A percentile compares a stretch with the other conserved stretches of the same genome.
These are phyloP conservation scores for Pogona vitticeps DNA, from an alignment of 2,113 vertebrate species.

Conservation along the genomic window DNA sequence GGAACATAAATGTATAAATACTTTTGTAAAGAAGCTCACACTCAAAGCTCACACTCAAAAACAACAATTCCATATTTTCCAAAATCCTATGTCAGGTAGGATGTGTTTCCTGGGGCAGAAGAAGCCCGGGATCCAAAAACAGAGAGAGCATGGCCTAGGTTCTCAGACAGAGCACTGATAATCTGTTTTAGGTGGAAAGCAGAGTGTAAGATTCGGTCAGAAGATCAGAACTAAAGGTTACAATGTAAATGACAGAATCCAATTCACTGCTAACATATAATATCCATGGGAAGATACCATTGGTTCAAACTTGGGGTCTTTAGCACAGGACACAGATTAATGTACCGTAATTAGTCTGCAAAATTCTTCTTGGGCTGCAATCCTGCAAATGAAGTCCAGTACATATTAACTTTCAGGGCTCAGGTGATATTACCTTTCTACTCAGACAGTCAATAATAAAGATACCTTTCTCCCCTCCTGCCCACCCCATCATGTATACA, in stretches of 20 bases:
- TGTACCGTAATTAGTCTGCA: background rate
- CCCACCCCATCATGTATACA: no score
- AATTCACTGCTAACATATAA: background rate
- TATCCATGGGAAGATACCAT: background rate
- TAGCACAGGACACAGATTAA: background rate
- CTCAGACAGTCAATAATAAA: background rate
- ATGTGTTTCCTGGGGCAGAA: background rate
- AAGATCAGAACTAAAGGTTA: background rate
- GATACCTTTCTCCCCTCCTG: background rate
- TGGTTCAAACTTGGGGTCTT: background rate
- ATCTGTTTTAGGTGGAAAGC: background rate
- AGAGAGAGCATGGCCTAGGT: background rate
- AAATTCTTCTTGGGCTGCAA: background rate
- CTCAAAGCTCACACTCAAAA: no score
- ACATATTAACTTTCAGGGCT: no score
- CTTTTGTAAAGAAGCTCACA: no score
- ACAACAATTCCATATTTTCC: no score
- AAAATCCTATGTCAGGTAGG: no score
- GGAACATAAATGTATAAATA: conserved; percentile 28
- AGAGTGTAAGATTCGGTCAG: background rate
- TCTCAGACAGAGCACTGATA: background rate
- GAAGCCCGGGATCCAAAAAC: background rate
- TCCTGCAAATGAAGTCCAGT: no score
- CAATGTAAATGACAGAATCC: background rate
- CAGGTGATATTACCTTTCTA: background rate